Evolutionary conservation across 2,888 invertebrate species (phyloP).

Genomic region (Anthrax anthrax): DNA sequence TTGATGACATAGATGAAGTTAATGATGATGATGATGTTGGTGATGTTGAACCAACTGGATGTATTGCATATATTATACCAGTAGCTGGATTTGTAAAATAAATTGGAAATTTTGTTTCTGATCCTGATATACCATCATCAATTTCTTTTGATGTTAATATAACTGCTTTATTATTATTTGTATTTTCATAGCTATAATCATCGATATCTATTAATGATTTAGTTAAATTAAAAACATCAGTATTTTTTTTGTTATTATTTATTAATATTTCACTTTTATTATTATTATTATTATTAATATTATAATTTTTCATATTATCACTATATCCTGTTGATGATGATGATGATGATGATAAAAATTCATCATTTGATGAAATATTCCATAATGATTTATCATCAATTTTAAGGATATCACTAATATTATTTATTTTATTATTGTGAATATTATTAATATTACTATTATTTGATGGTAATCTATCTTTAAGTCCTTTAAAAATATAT

Average conservation of each 20-base stretch:
- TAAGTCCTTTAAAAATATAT: not conserved
- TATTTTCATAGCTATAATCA: too few relatives aligned
- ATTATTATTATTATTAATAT: not conserved
- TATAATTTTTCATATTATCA: not conserved
- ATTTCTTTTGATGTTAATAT: not conserved
- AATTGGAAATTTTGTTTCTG: conserved; percentile 20
- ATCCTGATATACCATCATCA: not conserved
- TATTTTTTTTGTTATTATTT: not conserved
- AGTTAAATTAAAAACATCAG: not conserved
- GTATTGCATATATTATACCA: conserved; percentile 22
- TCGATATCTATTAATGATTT: too few relatives aligned
- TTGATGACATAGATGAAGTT: not conserved
- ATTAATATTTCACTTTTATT: not conserved
- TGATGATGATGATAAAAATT: too few relatives aligned
- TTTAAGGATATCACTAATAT: not conserved
- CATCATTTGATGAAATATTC: not conserved
- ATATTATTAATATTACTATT: not conserved
- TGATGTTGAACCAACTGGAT: not conserved
- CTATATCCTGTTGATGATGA: not conserved
- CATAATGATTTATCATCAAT: not conserved
- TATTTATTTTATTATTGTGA: too few relatives aligned
- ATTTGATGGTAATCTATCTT: not conserved
- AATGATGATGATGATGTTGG: too few relatives aligned
- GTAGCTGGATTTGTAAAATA: conserved; percentile 30
- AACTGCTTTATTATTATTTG: conserved; percentile 3